Percentiles rank a stretch among this genome's conserved stretches.
Conservation (phyloP, 2,113 vertebrate species). For the Cephalopholis sonnerati region DNA sequence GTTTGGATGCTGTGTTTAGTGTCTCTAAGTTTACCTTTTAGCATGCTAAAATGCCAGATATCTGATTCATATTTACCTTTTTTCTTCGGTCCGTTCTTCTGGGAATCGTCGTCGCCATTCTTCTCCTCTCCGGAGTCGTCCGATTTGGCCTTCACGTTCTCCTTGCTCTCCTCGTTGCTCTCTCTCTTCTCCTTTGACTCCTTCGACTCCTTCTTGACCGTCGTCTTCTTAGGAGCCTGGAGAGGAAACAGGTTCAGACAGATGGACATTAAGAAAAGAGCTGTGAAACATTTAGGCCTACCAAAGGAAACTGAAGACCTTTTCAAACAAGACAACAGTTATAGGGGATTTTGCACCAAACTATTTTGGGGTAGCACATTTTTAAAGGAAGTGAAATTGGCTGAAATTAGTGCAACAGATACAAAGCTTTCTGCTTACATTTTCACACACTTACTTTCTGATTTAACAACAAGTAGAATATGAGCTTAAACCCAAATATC, state of each 20-base stretch:
- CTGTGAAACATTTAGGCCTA: not conserved
- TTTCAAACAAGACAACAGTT: not conserved
- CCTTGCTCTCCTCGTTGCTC: conserved; percentile 92
- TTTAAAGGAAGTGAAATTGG: not conserved
- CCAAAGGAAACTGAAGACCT: not conserved
- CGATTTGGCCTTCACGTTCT: conserved; percentile 94
- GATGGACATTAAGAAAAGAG: not conserved
- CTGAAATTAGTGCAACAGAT: not conserved
- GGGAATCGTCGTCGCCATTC: conserved; percentile 93
- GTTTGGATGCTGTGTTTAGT: no score
- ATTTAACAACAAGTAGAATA: not conserved
- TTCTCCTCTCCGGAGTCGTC: conserved; percentile 98
- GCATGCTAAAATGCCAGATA: no score
- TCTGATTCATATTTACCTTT: conserved; percentile 85
- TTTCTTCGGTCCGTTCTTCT: conserved; percentile 93
- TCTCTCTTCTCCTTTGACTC: conserved; percentile 94
- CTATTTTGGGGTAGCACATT: not conserved
- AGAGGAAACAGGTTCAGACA: conserved; percentile 23
- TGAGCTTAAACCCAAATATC: not conserved
- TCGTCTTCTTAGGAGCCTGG: conserved; percentile 86
- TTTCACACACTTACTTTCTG: not conserved
- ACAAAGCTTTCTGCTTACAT: not conserved
- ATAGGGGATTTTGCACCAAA: not conserved
- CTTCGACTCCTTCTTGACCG: conserved; percentile 91
- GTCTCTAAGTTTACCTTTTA: not conserved